These are phyloP conservation scores for Montipora efflorescens DNA, from an alignment of 64 coral and sea anemone genomes.

Conservation along the genomic window DNA sequence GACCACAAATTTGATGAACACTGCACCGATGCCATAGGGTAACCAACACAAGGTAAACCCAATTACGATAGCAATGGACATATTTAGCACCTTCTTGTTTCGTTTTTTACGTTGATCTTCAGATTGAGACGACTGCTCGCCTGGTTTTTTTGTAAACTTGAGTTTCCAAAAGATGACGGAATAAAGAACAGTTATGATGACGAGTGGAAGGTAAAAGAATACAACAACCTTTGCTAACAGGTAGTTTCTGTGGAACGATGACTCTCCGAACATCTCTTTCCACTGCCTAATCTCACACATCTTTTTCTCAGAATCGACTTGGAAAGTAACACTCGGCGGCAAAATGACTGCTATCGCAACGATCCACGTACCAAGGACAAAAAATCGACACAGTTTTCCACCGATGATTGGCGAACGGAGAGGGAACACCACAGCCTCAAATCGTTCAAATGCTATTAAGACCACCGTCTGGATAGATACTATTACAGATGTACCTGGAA, in stretches of 20 bases:
- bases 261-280: not conserved
- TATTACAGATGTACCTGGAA: not conserved
- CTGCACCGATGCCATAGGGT: not conserved
- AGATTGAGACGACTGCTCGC: not conserved
- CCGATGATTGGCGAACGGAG: not conserved
- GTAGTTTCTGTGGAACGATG: not conserved
- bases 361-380: not conserved
- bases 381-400: not conserved
- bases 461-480: not conserved
- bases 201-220: not conserved
- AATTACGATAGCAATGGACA: constrained; percentile 4
- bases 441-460: not conserved
- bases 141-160: not conserved
- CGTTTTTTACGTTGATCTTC: not conserved
- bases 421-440: not conserved
- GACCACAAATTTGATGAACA: not conserved
- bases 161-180: not conserved
- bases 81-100: not conserved
- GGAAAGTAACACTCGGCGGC: not conserved
- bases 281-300: not conserved
- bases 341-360: not conserved
- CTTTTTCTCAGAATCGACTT: not conserved
- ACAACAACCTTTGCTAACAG: not conserved
- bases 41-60: not conserved
- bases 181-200: not conserved